Percentiles rank a stretch among this genome's conserved stretches.
phyloP scores from a whole-genome alignment of 2,888 invertebrate genomes.

The Homarus gammarus region DNA sequence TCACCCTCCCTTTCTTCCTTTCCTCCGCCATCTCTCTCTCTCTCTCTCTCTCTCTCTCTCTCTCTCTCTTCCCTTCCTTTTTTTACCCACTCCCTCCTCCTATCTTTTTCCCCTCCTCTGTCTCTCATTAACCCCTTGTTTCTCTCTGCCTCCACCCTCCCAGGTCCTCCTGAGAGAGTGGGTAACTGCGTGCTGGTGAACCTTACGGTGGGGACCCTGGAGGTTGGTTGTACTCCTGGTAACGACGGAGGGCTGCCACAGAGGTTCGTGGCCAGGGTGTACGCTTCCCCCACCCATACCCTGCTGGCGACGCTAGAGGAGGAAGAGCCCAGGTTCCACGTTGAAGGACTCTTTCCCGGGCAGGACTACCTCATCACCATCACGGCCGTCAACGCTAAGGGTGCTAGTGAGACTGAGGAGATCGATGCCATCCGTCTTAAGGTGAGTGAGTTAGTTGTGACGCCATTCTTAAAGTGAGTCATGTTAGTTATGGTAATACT shows the following conservation, averaged over 20 bases:
- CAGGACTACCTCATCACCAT: constrained; percentile 75
- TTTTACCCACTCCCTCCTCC: too few species aligned
- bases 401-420: constrained; percentile 72
- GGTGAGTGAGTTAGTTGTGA: constrained; percentile 58
- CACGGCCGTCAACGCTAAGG: constrained; percentile 74
- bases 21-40: too few species aligned
- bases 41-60: background rate
- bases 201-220: constrained; percentile 72
- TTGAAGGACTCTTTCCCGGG: constrained; percentile 68
- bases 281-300: constrained; percentile 70
- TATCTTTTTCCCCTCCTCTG: too few species aligned
- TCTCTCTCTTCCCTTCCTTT: background rate
- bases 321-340: constrained; percentile 70
- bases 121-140: background rate
- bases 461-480: too few species aligned
- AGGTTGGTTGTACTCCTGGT: constrained; percentile 73
- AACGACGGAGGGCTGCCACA: constrained; percentile 71
- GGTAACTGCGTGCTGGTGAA: constrained; percentile 73
- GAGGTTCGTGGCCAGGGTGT: constrained; percentile 73
- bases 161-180: constrained; percentile 75
- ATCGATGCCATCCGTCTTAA: constrained; percentile 74
- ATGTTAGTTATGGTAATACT: too few species aligned
- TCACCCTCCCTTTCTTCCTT: background rate
- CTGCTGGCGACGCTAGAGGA: constrained; percentile 66
- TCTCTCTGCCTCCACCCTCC: background rate